A percentile compares a stretch with the other conserved stretches of the same genome.
Conservation (phyloP, 2,888 invertebrate species). For the Chydorus sphaericus region DNA sequence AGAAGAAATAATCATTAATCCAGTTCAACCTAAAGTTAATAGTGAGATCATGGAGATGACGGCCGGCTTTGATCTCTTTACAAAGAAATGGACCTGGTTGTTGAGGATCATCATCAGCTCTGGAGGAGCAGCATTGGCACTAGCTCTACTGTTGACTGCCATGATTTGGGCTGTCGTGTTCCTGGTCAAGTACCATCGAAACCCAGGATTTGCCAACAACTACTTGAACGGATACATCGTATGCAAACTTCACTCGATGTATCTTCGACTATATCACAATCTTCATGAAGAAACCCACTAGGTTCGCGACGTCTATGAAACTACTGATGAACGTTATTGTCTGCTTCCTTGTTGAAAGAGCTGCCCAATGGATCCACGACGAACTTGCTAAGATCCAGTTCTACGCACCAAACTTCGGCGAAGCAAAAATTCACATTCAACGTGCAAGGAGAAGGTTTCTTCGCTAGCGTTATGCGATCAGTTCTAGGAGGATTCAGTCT, state of each 20-base stretch:
- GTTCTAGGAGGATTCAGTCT: neutral
- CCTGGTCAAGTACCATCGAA: neutral
- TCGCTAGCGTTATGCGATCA: neutral
- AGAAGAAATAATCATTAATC: neutral
- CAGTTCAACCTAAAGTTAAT: neutral
- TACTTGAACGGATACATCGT: neutral
- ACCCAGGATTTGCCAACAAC: neutral
- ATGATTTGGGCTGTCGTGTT: neutral
- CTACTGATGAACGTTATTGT: neutral
- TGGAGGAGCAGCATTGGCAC: neutral
- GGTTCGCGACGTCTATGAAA: neutral
- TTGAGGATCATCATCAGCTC: neutral
- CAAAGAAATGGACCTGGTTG: neutral
- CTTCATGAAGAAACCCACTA: neutral
- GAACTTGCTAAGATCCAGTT: neutral
- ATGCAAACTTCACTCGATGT: neutral
- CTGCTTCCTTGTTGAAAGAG: neutral
- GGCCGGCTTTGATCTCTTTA: neutral
- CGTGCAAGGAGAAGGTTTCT: neutral
- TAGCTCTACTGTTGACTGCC: neutral
- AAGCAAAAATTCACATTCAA: neutral
- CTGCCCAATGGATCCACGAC: neutral
- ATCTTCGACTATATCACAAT: neutral
- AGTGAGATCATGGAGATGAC: neutral
- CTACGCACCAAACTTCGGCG: neutral